Percentiles rank a stretch among this genome's conserved stretches.
Evolutionary conservation across 1,140 invertebrate genomes (phyloP).

Genomic region (Drosophila pectinifera): DNA sequence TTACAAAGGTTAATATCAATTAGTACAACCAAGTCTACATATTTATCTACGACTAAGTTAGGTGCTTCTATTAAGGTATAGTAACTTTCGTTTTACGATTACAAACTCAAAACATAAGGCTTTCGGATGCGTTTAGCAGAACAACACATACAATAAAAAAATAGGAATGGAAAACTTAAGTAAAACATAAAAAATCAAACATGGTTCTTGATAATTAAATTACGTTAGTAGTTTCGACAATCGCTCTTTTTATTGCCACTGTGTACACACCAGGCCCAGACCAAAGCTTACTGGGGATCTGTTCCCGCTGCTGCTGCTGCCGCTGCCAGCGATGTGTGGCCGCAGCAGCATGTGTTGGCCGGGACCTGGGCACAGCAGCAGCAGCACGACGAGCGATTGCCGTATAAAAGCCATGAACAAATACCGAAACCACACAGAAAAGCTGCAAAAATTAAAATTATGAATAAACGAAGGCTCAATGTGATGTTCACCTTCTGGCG

Average conservation of each 20-base stretch:
- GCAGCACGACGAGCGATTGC: slow-evolving; percentile 54
- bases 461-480: slow-evolving; percentile 83
- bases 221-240: slow-evolving; percentile 52
- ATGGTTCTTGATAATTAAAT: slow-evolving; percentile 23
- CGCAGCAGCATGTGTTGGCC: slow-evolving; percentile 34
- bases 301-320: slow-evolving; percentile 18
- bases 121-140: slow-evolving; percentile 48
- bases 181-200: slow-evolving; percentile 41
- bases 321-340: slow-evolving; percentile 18
- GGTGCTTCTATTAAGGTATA: slow-evolving; percentile 16
- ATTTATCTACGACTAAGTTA: slow-evolving; percentile 37
- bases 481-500: slow-evolving; percentile 85
- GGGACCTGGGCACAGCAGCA: slow-evolving; percentile 56
- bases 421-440: slow-evolving; percentile 85
- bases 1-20: slow-evolving; percentile 54
- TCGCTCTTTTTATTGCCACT: slow-evolving; percentile 20
- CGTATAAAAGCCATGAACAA: slow-evolving; percentile 84
- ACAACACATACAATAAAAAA: slow-evolving; percentile 48
- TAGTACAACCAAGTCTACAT: slow-evolving; percentile 44
- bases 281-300: slow-evolving; percentile 40
- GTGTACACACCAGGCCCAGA: slow-evolving; percentile 27
- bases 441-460: slow-evolving; percentile 84
- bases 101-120: slow-evolving; percentile 48
- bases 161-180: slow-evolving; percentile 49
- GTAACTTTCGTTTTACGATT: slow-evolving; percentile 22